Base-by-base conservation (phyloP, 2,113 vertebrate genomes). In the Polyodon spathula region DNA sequence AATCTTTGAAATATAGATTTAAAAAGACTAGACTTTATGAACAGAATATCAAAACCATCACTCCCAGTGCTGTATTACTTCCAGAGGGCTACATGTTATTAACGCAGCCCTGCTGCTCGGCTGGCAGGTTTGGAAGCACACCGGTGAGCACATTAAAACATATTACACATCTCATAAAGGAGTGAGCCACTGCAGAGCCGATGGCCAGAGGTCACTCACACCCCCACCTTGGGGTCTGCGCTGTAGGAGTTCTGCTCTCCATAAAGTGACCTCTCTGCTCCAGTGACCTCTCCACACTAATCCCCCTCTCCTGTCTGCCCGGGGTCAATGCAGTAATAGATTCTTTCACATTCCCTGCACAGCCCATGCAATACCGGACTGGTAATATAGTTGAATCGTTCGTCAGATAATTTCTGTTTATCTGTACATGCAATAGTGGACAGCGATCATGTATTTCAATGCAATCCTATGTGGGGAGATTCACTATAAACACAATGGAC, bases 311-410 rank as follows among this genome's bases (percentile, higher is more conserved):
- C 17, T 17, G 1, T 53, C 61, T 12, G 37, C 37, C 57, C 11
- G 56, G 27, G 17, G 51, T 15, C 15, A 27, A 27, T 37, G 2
- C 9, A 40, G 37, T 39, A 52, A 68, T 59, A 60, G 65, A 66
- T 67, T 46, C n/a, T 11, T 14, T 65, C 43, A 43, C 43, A 7
- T 46, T 53, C 60, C 64, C 63, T 56, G 60, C 50, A 27, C 17
- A 57, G 53, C 66, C 69, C 58, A 67, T 55, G 60, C 64, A 75
- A 59, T 37, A n/a, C n/a, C n/a, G n/a, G n/a, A n/a, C n/a, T n/a
- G n/a, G n/a, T n/a, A n/a, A n/a, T n/a, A n/a, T n/a, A n/a, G n/a
- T n/a, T n/a, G n/a, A n/a, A n/a, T n/a, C n/a, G n/a, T n/a, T n/a
- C n/a, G n/a, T n/a, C n/a, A n/a, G n/a, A n/a, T n/a, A n/a, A n/a